Conservation (phyloP, 1,140 invertebrate species). For the Steinernema feltiae region DNA sequence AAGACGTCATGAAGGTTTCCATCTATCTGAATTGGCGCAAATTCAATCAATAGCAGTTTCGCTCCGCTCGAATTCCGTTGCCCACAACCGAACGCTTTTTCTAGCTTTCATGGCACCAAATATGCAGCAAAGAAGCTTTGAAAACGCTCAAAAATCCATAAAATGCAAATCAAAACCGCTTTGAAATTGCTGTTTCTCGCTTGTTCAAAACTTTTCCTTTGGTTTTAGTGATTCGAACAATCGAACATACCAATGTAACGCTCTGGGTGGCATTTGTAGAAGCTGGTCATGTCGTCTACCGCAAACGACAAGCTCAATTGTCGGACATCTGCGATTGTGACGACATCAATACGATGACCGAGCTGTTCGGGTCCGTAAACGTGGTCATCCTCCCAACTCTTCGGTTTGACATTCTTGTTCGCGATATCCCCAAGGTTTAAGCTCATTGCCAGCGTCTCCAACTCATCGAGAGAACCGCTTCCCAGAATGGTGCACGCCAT, state of each 20-base stretch:
- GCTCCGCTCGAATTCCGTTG: too few species aligned
- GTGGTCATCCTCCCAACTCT: constrained; percentile 65
- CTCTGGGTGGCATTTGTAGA: constrained; percentile 80
- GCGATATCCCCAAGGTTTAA: constrained; percentile 70
- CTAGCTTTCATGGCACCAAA: too few species aligned
- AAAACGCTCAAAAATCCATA: too few species aligned
- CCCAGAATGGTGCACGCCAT: constrained; percentile 45
- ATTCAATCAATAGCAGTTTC: too few species aligned
- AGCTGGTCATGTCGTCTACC: constrained; percentile 70
- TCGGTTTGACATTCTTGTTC: constrained; percentile 71
- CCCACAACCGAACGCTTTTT: too few species aligned
- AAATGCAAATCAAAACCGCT: too few species aligned
- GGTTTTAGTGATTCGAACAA: too few species aligned
- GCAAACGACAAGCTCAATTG: constrained; percentile 81
- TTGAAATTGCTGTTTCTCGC: too few species aligned
- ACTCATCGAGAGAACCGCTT: constrained; percentile 75
- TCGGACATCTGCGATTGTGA: constrained; percentile 84
- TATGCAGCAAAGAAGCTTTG: too few species aligned
- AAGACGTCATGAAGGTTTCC: too few species aligned
- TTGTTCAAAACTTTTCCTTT: too few species aligned
- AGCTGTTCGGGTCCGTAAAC: constrained; percentile 70
- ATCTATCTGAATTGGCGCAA: too few species aligned
- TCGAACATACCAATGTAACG: constrained; percentile 70
- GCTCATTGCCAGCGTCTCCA: constrained; percentile 72
- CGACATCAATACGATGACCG: constrained; percentile 60